Base-by-base conservation (phyloP, 2,113 vertebrate genomes). In the Struthio camelus region DNA sequence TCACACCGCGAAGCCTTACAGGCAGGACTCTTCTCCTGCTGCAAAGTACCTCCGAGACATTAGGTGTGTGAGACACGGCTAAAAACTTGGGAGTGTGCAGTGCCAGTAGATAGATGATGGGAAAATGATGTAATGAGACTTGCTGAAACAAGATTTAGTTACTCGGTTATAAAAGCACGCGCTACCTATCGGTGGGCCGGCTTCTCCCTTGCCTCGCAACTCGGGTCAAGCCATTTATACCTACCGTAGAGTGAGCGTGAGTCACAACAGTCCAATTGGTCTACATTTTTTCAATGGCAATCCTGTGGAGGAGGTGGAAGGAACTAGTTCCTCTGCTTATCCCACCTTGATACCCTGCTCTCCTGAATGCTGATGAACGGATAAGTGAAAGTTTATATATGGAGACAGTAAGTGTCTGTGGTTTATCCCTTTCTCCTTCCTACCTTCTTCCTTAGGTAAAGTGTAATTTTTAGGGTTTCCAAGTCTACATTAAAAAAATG, bases 1-100 rank as follows among this genome's bases (percentile, higher is more conserved):
- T 84, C 91, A 90, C 98, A 98, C 98, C 98, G 87, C 14, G 7
- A 98, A 96, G 99, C 98, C 99, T 99, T 99, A 99, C 2, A 14
- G 96, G 98, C 97, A 92, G 96, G 96, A 94, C 78, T 56, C 46
- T 25, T 2, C 36, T 96, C 98, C 97, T 94, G 98, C 97, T 69
- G 90, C 84, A 76, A 78, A 86, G 97, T 94, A 97, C 98, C 98
- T 98, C 94, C 10, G 81, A 94, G 94, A 81, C 17, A 32, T 34
- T 11, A 8, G 34, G 38, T 34, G 54, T 67, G 5, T 7, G n/a
- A 70, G 80, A 81, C 16, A 22, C 14, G 53, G 78, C 75, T 28
- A 4, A 11, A 51, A 54, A 44, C 48, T 20, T 0, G 1, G 51
- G 16, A 94, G 71, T 28, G 4, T 6, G 42, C 11, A 6, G 40